A percentile compares a stretch with the other conserved stretches of the same genome.
Evolutionary conservation across 2,888 invertebrate species (phyloP).

Genomic region (Ernsta delagoae): DNA sequence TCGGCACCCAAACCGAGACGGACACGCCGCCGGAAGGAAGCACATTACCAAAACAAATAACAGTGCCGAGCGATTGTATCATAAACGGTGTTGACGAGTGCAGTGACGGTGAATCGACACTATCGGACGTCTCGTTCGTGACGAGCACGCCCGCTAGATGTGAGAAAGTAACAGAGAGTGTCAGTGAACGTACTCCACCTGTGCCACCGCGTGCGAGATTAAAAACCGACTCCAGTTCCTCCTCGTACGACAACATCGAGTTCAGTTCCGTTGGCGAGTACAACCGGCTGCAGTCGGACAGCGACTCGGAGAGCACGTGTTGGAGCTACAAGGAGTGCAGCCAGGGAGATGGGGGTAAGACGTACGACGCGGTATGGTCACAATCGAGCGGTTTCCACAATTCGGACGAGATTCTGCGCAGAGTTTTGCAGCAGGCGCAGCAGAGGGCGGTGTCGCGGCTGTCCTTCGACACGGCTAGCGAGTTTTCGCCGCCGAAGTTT

Average conservation of each 20-base stretch:
- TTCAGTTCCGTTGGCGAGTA: slow-evolving; percentile 46
- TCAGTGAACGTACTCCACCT: slow-evolving; percentile 51
- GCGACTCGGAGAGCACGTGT: slow-evolving; percentile 75
- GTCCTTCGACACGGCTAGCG: slow-evolving; percentile 72
- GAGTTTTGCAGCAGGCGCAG: slow-evolving; percentile 62
- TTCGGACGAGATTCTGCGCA: slow-evolving; percentile 69
- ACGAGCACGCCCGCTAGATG: slow-evolving; percentile 64
- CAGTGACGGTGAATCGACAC: slow-evolving; percentile 68
- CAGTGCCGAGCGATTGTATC: slow-evolving; percentile 39
- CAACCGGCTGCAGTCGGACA: slow-evolving; percentile 54
- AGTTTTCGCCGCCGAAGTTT: slow-evolving; percentile 66
- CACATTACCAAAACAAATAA: slow-evolving; percentile 41
- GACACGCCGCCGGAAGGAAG: slow-evolving; percentile 36
- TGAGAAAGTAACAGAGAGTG: slow-evolving; percentile 49
- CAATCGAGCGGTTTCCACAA: slow-evolving; percentile 79
- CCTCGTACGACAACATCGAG: slow-evolving; percentile 60
- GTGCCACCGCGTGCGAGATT: slow-evolving; percentile 63
- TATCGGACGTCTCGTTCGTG: slow-evolving; percentile 64
- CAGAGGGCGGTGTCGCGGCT: slow-evolving; percentile 70
- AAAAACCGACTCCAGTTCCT: slow-evolving; percentile 57
- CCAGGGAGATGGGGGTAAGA: slow-evolving; percentile 54
- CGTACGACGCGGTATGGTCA: slow-evolving; percentile 75
- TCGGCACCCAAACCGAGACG: slow-evolving; percentile 38
- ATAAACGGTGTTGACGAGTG: slow-evolving; percentile 50
- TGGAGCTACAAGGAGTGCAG: slow-evolving; percentile 80